Conservation (phyloP, 2,888 invertebrate genomes). For the Drosophila peninsularis region DNA sequence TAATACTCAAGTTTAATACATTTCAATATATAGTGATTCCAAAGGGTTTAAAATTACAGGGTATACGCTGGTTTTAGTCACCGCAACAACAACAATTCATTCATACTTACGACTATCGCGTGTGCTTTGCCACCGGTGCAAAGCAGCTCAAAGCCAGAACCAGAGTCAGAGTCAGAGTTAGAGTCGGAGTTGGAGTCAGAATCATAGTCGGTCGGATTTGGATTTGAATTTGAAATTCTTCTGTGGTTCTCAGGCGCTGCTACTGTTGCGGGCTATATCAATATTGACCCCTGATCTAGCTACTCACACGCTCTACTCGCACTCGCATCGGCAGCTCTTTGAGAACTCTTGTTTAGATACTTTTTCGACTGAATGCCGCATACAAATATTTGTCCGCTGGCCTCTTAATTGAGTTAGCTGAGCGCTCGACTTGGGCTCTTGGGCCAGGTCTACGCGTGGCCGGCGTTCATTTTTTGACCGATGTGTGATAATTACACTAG, state of each 20-base stretch:
- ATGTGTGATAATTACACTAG: slow-evolving; percentile 76
- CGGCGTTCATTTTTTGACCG: slow-evolving; percentile 71
- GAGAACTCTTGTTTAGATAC: slow-evolving; percentile 76
- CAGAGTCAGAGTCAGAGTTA: background rate
- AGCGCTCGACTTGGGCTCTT: slow-evolving; percentile 37
- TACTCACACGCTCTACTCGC: slow-evolving; percentile 51
- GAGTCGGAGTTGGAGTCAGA: background rate
- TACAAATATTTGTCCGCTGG: slow-evolving; percentile 78
- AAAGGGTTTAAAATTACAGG: slow-evolving; percentile 9
- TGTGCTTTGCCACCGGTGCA: slow-evolving; percentile 30
- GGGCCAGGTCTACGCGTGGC: slow-evolving; percentile 74
- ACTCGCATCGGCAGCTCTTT: slow-evolving; percentile 11
- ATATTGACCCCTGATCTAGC: slow-evolving; percentile 55
- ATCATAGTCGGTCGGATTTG: background rate
- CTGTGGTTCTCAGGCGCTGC: slow-evolving; percentile 6
- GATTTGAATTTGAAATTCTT: slow-evolving; percentile 1
- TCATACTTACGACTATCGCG: slow-evolving; percentile 24
- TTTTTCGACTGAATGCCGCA: slow-evolving; percentile 82
- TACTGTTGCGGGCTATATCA: slow-evolving; percentile 44
- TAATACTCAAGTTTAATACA: no score
- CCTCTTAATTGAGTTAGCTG: slow-evolving; percentile 76
- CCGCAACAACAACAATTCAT: slow-evolving; percentile 8
- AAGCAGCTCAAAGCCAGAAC: slow-evolving; percentile 30
- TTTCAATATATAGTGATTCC: no score
- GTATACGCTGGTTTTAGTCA: background rate